phyloP scores from a whole-genome alignment of 1,140 invertebrate genomes.

The Agrilus planipennis region DNA sequence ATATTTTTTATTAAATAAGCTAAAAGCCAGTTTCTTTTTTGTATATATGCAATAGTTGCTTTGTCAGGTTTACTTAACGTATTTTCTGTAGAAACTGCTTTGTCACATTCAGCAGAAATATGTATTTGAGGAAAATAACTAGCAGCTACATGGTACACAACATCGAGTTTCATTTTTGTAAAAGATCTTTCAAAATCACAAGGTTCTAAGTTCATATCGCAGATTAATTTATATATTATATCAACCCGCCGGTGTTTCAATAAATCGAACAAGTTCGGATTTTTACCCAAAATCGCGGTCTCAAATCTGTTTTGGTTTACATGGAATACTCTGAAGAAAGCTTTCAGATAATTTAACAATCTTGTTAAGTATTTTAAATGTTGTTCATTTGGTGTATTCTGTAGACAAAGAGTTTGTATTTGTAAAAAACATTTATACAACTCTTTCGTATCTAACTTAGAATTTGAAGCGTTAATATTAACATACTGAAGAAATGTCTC shows the following conservation, averaged over 20 bases:
- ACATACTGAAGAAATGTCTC: too few relatives aligned
- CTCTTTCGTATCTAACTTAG: too few relatives aligned
- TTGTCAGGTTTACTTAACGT: conserved; percentile 23
- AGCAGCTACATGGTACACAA: conserved; percentile 43
- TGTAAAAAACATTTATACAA: conserved; percentile 19
- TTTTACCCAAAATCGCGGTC: conserved; percentile 31
- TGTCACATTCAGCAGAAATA: conserved; percentile 16
- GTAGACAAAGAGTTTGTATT: conserved; percentile 15
- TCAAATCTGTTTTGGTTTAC: conserved; percentile 33
- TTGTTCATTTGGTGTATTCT: conserved; percentile 2
- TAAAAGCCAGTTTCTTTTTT: conserved; percentile 42
- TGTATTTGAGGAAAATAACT: conserved; percentile 43
- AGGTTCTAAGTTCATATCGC: conserved; percentile 40
- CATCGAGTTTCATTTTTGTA: conserved; percentile 41
- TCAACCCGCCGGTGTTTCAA: conserved; percentile 32
- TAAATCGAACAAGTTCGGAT: conserved; percentile 27
- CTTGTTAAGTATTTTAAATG: conserved; percentile 33
- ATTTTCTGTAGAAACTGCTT: conserved; percentile 17
- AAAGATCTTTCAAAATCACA: conserved; percentile 42
- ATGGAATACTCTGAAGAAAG: conserved; percentile 33
- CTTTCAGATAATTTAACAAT: conserved; percentile 35
- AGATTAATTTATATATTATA: conserved; percentile 43
- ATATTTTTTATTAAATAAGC: conserved; percentile 43
- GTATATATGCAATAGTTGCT: conserved; percentile 41
- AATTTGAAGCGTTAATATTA: too few relatives aligned